These are phyloP conservation scores for Chrysomela aeneicollis DNA, from an alignment of 2,888 invertebrate species.

Conservation along the genomic window DNA sequence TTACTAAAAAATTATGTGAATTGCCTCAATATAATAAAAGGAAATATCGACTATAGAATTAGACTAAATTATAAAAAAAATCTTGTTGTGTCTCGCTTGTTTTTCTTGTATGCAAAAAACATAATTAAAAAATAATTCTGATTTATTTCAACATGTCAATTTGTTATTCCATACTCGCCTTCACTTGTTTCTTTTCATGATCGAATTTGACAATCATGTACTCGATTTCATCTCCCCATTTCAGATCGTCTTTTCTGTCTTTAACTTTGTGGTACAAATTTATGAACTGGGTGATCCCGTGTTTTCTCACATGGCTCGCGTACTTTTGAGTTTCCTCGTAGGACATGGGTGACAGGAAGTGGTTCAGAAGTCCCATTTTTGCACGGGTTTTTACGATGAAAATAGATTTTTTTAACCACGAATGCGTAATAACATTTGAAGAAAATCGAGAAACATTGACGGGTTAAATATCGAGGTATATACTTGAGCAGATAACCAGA, in stretches of 20 bases:
- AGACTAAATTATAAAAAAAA: no score
- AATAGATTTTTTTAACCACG: no score
- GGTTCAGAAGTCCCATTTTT: constrained; percentile 23
- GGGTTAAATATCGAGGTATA: no score
- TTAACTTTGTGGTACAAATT: constrained; percentile 88
- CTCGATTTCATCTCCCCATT: constrained; percentile 99
- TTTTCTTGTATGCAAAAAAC: no score
- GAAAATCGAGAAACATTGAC: no score
- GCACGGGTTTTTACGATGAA: neutral
- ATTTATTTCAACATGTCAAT: neutral
- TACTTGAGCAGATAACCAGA: neutral
- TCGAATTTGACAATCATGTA: constrained; percentile 96
- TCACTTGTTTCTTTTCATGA: constrained; percentile 80
- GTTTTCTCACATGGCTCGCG: constrained; percentile 90
- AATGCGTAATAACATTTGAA: no score
- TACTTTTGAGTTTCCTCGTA: constrained; percentile 87
- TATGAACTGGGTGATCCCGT: constrained; percentile 95
- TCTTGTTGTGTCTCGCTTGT: no score
- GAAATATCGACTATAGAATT: no score
- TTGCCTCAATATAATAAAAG: no score
- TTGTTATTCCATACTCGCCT: constrained; percentile 74
- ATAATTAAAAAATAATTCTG: no score
- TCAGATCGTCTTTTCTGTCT: constrained; percentile 90
- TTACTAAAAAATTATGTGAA: no score
- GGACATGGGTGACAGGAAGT: constrained; percentile 16